These are phyloP conservation scores for Daubentonia madagascariensis DNA, from an alignment of 2,113 vertebrate genomes.

Conservation along the genomic window DNA sequence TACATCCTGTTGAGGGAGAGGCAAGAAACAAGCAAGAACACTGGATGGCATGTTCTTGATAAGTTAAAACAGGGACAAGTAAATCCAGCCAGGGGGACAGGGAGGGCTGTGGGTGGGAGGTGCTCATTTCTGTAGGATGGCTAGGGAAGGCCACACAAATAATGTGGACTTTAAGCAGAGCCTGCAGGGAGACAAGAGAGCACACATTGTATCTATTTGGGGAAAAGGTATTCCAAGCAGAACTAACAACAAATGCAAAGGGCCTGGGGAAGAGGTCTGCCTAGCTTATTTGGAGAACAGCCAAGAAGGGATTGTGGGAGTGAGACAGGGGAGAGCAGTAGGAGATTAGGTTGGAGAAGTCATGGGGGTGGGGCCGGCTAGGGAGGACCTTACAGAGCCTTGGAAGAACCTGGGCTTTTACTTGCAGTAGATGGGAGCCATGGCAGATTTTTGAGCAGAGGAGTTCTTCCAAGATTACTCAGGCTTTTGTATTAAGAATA, in stretches of 20 bases:
- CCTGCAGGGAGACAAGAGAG: neutral
- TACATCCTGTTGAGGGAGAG: neutral
- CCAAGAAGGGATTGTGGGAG: neutral
- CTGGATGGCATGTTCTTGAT: neutral
- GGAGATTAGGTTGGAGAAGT: neutral
- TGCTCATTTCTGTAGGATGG: neutral
- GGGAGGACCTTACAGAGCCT: neutral
- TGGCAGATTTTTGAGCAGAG: neutral
- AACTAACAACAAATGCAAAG: neutral
- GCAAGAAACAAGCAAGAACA: neutral
- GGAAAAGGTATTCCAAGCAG: neutral
- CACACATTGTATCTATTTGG: neutral
- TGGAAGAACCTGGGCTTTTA: neutral
- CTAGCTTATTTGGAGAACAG: neutral
- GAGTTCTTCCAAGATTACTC: neutral
- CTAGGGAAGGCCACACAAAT: neutral
- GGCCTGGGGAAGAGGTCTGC: neutral
- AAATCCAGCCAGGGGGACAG: neutral
- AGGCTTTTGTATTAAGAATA: neutral
- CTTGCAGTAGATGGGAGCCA: neutral
- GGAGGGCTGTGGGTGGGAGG: neutral
- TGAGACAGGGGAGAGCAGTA: neutral
- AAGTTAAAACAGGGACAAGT: neutral
- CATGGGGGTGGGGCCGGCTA: accelerated
- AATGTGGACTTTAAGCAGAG: neutral